These are phyloP conservation scores for Strix aluco DNA, from an alignment of 2,113 vertebrate genomes.

Conservation along the genomic window DNA sequence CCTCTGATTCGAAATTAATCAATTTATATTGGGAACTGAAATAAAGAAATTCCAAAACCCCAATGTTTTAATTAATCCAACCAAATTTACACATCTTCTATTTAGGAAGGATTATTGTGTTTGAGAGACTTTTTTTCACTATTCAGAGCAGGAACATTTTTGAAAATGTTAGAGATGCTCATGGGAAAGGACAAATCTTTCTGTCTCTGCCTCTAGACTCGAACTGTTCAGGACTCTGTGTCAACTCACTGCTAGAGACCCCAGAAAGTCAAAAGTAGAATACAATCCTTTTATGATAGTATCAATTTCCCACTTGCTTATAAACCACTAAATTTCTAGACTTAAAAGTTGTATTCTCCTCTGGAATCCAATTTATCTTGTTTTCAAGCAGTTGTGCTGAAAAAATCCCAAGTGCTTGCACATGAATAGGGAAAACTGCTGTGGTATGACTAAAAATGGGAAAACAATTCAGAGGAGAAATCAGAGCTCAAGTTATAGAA, in stretches of 20 bases:
- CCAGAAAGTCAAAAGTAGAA: background rate
- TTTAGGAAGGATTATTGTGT: background rate
- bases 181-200: background rate
- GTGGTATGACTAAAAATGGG: background rate
- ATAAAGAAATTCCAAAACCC: background rate
- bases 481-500: constrained; percentile 1
- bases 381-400: constrained; percentile 6
- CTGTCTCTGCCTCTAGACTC: background rate
- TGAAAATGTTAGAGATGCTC: background rate
- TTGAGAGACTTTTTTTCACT: background rate
- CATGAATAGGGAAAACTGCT: background rate
- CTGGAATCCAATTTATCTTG: background rate
- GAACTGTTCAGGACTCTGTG: background rate
- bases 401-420: background rate
- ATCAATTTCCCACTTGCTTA: background rate
- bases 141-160: background rate
- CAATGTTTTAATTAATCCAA: background rate
- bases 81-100: background rate
- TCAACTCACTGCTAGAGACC: background rate
- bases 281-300: background rate
- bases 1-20: background rate
- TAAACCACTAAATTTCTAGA: background rate
- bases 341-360: background rate
- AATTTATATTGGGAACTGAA: background rate
- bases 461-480: constrained; percentile 27